A percentile compares a stretch with the other conserved stretches of the same genome.
Conservation (phyloP, 2,113 vertebrate species). For the Protomyctophum bolini region DNA sequence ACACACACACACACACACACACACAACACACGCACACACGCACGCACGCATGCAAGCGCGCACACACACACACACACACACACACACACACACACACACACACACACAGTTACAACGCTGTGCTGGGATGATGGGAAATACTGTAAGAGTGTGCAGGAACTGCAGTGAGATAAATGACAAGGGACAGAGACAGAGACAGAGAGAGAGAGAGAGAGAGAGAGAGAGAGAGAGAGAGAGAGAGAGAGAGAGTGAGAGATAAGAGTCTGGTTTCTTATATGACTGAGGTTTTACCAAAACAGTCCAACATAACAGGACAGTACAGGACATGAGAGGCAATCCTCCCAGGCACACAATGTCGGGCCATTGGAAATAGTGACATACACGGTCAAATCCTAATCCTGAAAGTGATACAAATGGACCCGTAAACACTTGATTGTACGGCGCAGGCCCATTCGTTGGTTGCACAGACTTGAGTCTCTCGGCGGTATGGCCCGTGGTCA, state of each 20-base stretch:
- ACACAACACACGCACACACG: constrained; percentile 3
- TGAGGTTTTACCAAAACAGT: too few species aligned
- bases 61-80: constrained; percentile 3
- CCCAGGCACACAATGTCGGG: too few species aligned
- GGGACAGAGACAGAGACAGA: constrained; percentile 19
- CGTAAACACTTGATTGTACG: too few species aligned
- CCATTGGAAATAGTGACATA: too few species aligned
- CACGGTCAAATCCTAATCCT: too few species aligned
- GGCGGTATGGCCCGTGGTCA: constrained; percentile 13
- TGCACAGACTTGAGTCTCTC: not conserved
- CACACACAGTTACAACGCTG: constrained; percentile 30
- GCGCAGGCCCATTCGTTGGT: too few species aligned
- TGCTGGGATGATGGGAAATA: constrained; percentile 27
- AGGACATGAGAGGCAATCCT: too few species aligned
- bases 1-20: constrained; percentile 48
- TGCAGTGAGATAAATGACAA: constrained; percentile 15
- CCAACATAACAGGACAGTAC: too few species aligned
- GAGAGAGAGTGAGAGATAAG: constrained; percentile 12
- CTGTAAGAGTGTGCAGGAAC: constrained; percentile 27
- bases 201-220: constrained; percentile 1
- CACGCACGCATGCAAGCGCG: not conserved
- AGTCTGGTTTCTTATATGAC: not conserved
- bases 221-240: constrained; percentile 18
- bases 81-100: not conserved
- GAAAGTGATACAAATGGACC: too few species aligned